Evolutionary conservation across 2,888 invertebrate genomes (phyloP), one percentile per base, ranked within the genome.

Genomic region (Auanema freiburgensis): DNA sequence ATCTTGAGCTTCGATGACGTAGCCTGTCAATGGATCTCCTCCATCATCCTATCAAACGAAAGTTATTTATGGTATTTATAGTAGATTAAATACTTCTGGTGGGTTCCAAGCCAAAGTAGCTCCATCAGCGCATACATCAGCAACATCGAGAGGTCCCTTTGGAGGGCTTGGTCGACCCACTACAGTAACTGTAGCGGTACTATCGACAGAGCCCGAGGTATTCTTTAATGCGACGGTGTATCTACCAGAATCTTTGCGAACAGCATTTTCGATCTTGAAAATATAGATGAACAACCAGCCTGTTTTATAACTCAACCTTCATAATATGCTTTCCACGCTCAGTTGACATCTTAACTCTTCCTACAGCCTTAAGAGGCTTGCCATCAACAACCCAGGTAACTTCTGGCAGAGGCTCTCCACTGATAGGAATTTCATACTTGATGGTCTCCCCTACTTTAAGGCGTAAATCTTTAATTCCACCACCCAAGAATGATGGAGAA

Each of bases 391-490:
- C 88, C 98, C 98, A 98, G 77, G 88, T 89, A 24, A 91, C 93
- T 78, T 91, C 91, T 0, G 98, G 98, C 78, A 92, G 92, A 1
- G 98, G 98, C 85, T 98, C 98, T 81, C 98, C 98, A 69, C 92
- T 92, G 83, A 91, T 98, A 80, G 92, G 92, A 74, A 97, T 91
- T 78, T 97, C 95, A 83, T 91, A 91, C 72, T 91, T 91, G 81
- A 97, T 91, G 2, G 92, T 90, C 87, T 97, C 94, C 50, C 95
- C 95, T 84, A 93, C 96, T 85, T 97, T 98, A 54, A 98, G 90
- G 51, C 94, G 91, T 70, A 97, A 88, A 84, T 98, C 95, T 83
- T 91, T 90, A 71, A 96, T 87, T 76, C 92, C 92, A 69, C 89
- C 89, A 42, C 93, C 93, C 80, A 94, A 89, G 81, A 99, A 92